phyloP scores from a whole-genome alignment of 2,797 vertebrate genomes.

The Poliocrania exsul region DNA sequence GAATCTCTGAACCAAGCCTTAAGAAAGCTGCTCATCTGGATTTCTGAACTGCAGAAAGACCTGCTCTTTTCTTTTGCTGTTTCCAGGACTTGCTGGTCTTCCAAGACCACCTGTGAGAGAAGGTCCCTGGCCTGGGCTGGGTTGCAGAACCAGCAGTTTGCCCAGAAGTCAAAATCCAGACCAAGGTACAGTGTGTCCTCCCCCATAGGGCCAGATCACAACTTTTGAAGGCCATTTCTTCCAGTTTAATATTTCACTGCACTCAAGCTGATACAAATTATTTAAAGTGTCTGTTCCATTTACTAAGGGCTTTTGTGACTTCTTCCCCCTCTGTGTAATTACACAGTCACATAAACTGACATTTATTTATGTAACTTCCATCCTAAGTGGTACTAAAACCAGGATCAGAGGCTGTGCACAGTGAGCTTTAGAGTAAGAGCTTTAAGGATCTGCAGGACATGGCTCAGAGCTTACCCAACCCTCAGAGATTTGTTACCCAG shows the following conservation, averaged over 20 bases:
- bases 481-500: not conserved
- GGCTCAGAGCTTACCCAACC: not conserved
- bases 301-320: not conserved
- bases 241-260: not conserved
- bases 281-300: not conserved
- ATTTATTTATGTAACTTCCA: not conserved
- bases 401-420: not conserved
- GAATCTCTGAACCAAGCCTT: not conserved
- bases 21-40: not conserved
- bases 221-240: not conserved
- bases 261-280: not conserved
- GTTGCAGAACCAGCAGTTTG: not conserved
- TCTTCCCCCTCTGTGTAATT: not conserved
- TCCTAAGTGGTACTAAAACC: not conserved
- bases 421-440: not conserved
- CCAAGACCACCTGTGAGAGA: not conserved
- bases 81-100: not conserved
- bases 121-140: not conserved
- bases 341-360: not conserved
- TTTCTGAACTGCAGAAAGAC: not conserved
- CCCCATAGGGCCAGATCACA: not conserved
- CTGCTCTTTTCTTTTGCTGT: not conserved
- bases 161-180: not conserved
- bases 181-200: fast-evolving
- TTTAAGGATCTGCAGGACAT: not conserved